phyloP scores from a whole-genome alignment of 2,888 invertebrate genomes.

The Phasia obesa region DNA sequence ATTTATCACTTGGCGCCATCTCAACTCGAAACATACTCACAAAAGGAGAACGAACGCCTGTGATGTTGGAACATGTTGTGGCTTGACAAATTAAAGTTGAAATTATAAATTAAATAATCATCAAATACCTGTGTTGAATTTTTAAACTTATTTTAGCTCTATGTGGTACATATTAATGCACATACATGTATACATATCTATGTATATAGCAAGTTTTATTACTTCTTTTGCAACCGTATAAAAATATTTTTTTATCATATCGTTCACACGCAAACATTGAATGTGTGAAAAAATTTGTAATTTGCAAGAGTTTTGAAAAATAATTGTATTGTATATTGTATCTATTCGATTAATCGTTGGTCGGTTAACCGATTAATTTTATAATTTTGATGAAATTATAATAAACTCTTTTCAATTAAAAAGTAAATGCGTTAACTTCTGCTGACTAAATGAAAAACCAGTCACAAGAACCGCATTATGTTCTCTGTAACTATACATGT shows the following conservation, averaged over 20 bases:
- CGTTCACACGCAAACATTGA: constrained; percentile 63
- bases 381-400: too few species aligned
- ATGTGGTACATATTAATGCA: too few species aligned
- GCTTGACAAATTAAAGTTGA: constrained; percentile 67
- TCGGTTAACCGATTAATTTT: too few species aligned
- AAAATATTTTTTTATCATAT: constrained; percentile 56
- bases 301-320: constrained; percentile 28
- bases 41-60: constrained; percentile 25
- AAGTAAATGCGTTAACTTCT: too few species aligned
- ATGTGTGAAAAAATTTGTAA: constrained; percentile 66
- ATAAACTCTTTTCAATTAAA: too few species aligned
- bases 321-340: too few species aligned
- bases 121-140: constrained; percentile 66
- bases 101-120: constrained; percentile 67
- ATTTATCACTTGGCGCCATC: constrained; percentile 72
- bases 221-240: constrained; percentile 22
- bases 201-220: constrained; percentile 11
- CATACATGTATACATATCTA: too few species aligned
- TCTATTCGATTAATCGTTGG: neutral
- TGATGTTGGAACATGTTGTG: constrained; percentile 46
- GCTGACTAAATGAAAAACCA: too few species aligned
- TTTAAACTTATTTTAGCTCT: constrained; percentile 57
- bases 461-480: too few species aligned
- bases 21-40: constrained; percentile 40
- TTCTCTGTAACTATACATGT: too few species aligned